These are phyloP conservation scores for Fukomys damarensis DNA, from an alignment of 2,113 vertebrate genomes.

Conservation along the genomic window DNA sequence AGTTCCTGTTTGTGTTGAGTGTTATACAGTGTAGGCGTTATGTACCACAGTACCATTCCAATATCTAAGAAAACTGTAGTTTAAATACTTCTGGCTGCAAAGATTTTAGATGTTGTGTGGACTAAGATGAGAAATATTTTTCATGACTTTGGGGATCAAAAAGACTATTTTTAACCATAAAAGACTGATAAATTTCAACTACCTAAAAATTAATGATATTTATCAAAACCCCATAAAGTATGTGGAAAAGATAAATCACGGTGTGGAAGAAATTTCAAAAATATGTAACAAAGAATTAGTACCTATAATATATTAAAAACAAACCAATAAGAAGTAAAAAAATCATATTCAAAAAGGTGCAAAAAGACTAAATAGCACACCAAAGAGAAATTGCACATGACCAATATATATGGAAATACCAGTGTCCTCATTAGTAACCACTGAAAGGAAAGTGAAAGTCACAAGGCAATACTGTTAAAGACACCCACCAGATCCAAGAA, in stretches of 20 bases:
- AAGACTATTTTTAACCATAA: background rate
- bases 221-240: background rate
- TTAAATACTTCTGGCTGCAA: background rate
- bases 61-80: background rate
- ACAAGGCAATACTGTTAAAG: background rate
- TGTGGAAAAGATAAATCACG: background rate
- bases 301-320: background rate
- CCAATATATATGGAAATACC: background rate
- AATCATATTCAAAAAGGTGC: background rate
- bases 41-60: background rate
- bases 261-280: background rate
- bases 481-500: background rate
- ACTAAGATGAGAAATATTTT: background rate
- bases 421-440: background rate
- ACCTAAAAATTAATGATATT: constrained; percentile 5
- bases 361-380: background rate
- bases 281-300: background rate
- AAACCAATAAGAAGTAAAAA: background rate
- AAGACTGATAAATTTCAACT: background rate
- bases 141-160: background rate
- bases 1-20: background rate
- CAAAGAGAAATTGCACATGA: background rate
- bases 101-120: background rate
- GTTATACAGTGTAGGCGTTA: background rate
- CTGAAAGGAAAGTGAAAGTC: background rate